These are phyloP conservation scores for Crax fasciolata DNA, from an alignment of 2,797 vertebrate species.

Conservation along the genomic window DNA sequence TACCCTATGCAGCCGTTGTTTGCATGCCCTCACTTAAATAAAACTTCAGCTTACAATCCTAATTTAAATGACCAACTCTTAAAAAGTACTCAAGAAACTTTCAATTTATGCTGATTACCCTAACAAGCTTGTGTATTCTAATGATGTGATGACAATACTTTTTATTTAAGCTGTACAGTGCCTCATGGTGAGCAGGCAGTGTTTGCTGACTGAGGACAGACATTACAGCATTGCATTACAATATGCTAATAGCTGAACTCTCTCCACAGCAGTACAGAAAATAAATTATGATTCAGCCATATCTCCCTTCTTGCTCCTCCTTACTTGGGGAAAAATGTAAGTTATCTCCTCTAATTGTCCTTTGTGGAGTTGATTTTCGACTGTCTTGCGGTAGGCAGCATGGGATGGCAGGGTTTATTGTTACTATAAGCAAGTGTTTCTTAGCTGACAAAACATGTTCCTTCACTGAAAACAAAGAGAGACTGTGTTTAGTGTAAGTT, in stretches of 20 bases:
- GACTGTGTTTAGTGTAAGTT: not conserved
- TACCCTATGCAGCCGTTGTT: not conserved
- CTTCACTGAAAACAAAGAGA: not conserved
- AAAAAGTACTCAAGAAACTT: not conserved
- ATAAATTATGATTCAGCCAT: not conserved
- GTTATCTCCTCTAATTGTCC: constrained; percentile 4
- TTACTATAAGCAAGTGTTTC: constrained; percentile 16
- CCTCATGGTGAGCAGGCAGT: not conserved
- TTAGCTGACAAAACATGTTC: not conserved
- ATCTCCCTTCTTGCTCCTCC: not conserved
- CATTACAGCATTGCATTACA: not conserved
- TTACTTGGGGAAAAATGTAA: not conserved
- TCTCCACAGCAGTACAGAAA: not conserved
- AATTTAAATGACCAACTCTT: not conserved
- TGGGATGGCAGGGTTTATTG: not conserved
- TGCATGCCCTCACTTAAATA: not conserved
- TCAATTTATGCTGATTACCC: not conserved
- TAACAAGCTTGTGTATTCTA: not conserved
- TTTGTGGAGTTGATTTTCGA: not conserved
- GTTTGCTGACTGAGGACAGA: not conserved
- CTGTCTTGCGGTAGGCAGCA: not conserved
- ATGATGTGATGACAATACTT: not conserved
- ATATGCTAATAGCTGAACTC: not conserved
- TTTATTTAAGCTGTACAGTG: not conserved
- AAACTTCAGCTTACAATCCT: not conserved